Percentiles rank a stretch among this genome's conserved stretches.
Evolutionary conservation across 2,888 invertebrate species (phyloP).

Genomic region (Pachliopta kotzebuea): DNA sequence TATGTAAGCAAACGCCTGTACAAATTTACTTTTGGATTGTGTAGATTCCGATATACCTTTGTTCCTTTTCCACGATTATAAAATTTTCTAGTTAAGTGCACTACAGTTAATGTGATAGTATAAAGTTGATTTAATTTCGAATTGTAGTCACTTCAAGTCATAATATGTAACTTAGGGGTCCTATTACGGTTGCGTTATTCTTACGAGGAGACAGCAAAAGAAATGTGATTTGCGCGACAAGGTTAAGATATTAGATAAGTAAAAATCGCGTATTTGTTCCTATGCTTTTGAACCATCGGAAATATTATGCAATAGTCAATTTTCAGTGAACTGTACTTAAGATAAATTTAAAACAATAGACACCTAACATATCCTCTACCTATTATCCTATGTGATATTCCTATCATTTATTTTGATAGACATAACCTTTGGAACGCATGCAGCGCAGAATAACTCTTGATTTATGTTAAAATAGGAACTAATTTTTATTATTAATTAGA

Average conservation of each 20-base stretch:
- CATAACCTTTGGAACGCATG: conserved; percentile 4
- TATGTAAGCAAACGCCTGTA: conserved; percentile 52
- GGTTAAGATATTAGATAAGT: conserved; percentile 56
- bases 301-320: conserved; percentile 60
- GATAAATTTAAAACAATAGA: conserved; percentile 48
- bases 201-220: conserved; percentile 53
- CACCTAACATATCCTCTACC: conserved; percentile 23
- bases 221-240: conserved; percentile 64
- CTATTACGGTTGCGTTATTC: conserved; percentile 56
- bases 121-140: conserved; percentile 65
- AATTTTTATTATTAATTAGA: conserved; percentile 28
- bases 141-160: conserved; percentile 80
- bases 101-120: conserved; percentile 73
- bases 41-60: conserved; percentile 44
- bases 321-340: conserved; percentile 72
- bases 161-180: conserved; percentile 76
- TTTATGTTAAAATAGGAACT: conserved; percentile 17
- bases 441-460: conserved; percentile 6
- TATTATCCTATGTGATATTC: conserved; percentile 29
- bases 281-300: conserved; percentile 62
- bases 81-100: conserved; percentile 46
- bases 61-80: conserved; percentile 61
- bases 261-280: conserved; percentile 66
- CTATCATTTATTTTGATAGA: conserved; percentile 30
- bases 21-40: conserved; percentile 35